Conservation (phyloP, 1,140 invertebrate genomes). For the Lethrus apterus region DNA sequence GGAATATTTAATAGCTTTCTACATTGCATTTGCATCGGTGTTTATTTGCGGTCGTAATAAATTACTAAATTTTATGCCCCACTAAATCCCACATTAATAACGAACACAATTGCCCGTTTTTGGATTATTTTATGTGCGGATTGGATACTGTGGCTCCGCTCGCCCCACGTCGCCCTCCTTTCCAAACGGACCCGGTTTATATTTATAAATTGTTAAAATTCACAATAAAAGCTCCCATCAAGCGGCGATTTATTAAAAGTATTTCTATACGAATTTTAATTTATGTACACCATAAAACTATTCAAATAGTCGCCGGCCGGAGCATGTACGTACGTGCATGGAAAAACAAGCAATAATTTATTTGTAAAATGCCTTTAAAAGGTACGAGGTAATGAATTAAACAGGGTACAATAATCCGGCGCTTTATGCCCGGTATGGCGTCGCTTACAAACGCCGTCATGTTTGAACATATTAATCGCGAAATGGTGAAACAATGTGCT, state of each 20-base stretch:
- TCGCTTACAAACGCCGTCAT: constrained; percentile 19
- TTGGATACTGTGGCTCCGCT: too few relatives aligned
- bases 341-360: constrained; percentile 25
- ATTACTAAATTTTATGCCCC: constrained; percentile 6
- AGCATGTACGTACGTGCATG: constrained; percentile 7
- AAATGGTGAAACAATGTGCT: constrained; percentile 22
- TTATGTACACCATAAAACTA: constrained; percentile 20
- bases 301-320: constrained; percentile 15
- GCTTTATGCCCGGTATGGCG: constrained; percentile 21
- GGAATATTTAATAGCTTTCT: constrained; percentile 8
- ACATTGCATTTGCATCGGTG: constrained; percentile 4
- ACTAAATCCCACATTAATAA: constrained; percentile 7
- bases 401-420: constrained; percentile 26
- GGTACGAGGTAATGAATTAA: constrained; percentile 26
- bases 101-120: constrained; percentile 2
- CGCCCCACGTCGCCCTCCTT: too few relatives aligned
- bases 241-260: too few relatives aligned
- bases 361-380: constrained; percentile 25
- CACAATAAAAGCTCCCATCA: too few relatives aligned
- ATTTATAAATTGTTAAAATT: too few relatives aligned
- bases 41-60: constrained; percentile 7
- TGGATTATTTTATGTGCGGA: too few relatives aligned
- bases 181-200: too few relatives aligned
- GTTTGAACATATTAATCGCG: constrained; percentile 27
- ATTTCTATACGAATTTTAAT: constrained; percentile 11